These are phyloP conservation scores for Serripes groenlandicus DNA, from an alignment of 2,888 invertebrate species.

Conservation along the genomic window DNA sequence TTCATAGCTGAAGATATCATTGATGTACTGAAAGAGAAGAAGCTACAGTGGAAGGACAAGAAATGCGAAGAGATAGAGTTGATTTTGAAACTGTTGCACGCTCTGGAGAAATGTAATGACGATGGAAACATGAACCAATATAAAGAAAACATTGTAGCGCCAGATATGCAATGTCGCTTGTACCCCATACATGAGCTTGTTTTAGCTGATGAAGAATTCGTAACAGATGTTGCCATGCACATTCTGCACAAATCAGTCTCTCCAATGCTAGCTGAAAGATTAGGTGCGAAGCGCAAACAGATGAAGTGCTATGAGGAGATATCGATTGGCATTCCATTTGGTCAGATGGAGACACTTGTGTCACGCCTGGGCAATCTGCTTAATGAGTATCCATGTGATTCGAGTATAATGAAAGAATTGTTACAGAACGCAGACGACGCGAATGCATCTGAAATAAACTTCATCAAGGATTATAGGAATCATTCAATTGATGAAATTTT, in stretches of 20 bases:
- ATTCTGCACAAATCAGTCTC: constrained; percentile 72
- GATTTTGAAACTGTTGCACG: no score
- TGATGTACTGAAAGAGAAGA: constrained; percentile 11
- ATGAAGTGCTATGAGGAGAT: constrained; percentile 28
- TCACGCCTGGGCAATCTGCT: constrained; percentile 79
- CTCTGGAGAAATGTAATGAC: no score
- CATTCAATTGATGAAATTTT: constrained; percentile 23
- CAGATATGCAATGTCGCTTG: constrained; percentile 72
- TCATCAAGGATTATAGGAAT: constrained; percentile 61
- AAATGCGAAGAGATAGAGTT: no score
- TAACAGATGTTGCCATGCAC: constrained; percentile 63
- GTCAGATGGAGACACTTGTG: constrained; percentile 81
- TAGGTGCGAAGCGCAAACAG: constrained; percentile 71
- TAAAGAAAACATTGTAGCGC: constrained; percentile 63
- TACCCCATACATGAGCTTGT: constrained; percentile 69
- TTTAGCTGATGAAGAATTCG: constrained; percentile 73
- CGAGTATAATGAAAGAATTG: constrained; percentile 83
- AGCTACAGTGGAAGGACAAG: background rate
- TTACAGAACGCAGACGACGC: constrained; percentile 84
- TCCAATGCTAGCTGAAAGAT: constrained; percentile 56
- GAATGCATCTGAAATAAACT: constrained; percentile 79
- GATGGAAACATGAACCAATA: no score
- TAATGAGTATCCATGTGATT: constrained; percentile 80
- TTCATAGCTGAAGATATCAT: constrained; percentile 8
- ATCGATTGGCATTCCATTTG: constrained; percentile 78